Conservation (phyloP, 2,113 vertebrate species). For the Thamnaconus septentrionalis region DNA sequence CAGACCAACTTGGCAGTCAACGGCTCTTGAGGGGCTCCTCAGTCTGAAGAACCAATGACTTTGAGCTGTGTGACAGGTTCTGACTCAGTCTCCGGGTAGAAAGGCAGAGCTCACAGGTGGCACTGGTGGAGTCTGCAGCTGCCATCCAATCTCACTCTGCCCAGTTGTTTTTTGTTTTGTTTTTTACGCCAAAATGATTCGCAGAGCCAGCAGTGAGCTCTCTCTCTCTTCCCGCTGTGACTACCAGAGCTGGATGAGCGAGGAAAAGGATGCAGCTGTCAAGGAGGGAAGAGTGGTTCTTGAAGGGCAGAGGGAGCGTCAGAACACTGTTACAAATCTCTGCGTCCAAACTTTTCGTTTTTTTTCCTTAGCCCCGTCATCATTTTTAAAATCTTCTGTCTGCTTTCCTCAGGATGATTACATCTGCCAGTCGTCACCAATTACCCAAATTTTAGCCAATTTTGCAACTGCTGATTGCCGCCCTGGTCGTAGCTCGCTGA, state of each 20-base stretch:
- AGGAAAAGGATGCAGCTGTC: constrained; percentile 45
- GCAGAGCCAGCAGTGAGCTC: constrained; percentile 51
- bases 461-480: too few relatives aligned
- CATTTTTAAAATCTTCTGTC: constrained; percentile 21
- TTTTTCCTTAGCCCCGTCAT: background rate
- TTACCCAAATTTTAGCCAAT: too few relatives aligned
- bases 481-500: background rate
- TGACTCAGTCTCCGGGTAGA: constrained; percentile 45
- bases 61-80: constrained; percentile 59
- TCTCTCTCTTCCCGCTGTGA: constrained; percentile 22
- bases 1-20: too few relatives aligned
- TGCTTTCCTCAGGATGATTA: background rate
- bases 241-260: background rate
- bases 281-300: constrained; percentile 21
- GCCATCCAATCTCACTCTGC: constrained; percentile 36
- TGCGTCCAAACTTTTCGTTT: constrained; percentile 32
- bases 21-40: too few relatives aligned
- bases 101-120: constrained; percentile 60
- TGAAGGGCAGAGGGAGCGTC: constrained; percentile 12
- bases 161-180: constrained; percentile 12
- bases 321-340: constrained; percentile 9
- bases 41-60: background rate
- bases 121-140: constrained; percentile 29
- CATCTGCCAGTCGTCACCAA: too few relatives aligned
- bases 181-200: constrained; percentile 1